These are phyloP conservation scores for Protophormia terraenovae DNA, from an alignment of 2,888 invertebrate species.

Conservation along the genomic window DNA sequence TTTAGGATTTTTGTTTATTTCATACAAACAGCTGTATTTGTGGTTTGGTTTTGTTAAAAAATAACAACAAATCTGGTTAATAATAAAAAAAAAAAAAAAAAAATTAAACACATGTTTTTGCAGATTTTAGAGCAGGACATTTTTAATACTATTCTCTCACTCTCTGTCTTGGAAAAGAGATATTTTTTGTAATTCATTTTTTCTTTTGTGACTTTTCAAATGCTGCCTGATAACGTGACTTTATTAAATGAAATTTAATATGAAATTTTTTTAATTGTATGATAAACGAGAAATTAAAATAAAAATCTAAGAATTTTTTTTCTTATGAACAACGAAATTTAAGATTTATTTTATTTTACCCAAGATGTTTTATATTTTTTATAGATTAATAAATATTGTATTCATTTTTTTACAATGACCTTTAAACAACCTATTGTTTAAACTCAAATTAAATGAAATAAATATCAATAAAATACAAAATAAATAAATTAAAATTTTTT, in stretches of 20 bases:
- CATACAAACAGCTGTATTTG: conserved; percentile 51
- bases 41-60: conserved; percentile 4
- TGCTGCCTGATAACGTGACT: conserved; percentile 1
- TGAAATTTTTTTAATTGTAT: neutral
- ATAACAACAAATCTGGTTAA: conserved; percentile 6
- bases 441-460: too few species aligned
- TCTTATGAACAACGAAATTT: too few species aligned
- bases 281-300: too few species aligned
- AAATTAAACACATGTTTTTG: conserved; percentile 30
- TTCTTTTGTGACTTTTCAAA: neutral
- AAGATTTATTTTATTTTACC: too few species aligned
- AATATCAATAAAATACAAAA: too few species aligned
- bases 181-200: neutral
- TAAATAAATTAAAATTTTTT: too few species aligned
- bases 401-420: too few species aligned
- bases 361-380: too few species aligned
- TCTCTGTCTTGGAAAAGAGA: neutral
- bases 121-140: neutral
- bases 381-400: too few species aligned
- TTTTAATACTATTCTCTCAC: neutral
- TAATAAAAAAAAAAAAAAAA: neutral
- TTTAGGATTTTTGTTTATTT: conserved; percentile 6
- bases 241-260: neutral
- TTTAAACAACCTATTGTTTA: too few species aligned
- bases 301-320: too few species aligned